A percentile compares a stretch with the other conserved stretches of the same genome.
Conservation (phyloP, 2,888 invertebrate genomes). For the Villa cingulata region DNA sequence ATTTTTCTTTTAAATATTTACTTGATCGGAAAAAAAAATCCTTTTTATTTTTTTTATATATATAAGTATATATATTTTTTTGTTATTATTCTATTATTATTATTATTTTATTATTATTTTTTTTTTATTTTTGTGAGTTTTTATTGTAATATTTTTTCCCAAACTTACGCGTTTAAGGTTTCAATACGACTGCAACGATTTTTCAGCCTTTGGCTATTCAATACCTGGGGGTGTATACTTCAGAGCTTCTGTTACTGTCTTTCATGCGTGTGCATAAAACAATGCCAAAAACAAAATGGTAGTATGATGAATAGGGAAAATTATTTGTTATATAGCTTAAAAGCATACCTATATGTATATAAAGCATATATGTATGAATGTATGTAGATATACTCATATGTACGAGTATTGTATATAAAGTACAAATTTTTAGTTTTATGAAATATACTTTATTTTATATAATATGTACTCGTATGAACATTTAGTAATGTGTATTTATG, state of each 20-base stretch:
- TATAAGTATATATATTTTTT: constrained; percentile 1
- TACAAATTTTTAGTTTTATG: not conserved
- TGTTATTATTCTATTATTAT: constrained; percentile 4
- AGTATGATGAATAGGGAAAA: not conserved
- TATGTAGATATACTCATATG: no score
- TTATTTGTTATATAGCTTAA: constrained; percentile 6
- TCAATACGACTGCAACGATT: constrained; percentile 34
- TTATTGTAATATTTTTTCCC: constrained; percentile 21
- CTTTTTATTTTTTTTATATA: not conserved
- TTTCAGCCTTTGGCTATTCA: constrained; percentile 37
- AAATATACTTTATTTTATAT: not conserved
- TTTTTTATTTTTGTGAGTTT: no score
- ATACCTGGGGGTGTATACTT: constrained; percentile 37
- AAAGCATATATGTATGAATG: constrained; percentile 1
- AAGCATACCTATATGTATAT: constrained; percentile 6
- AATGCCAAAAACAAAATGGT: constrained; percentile 4
- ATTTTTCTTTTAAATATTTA: no score
- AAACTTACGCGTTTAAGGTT: constrained; percentile 34
- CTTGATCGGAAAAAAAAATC: no score
- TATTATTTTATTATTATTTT: not conserved
- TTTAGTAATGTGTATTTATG: no score
- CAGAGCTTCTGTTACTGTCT: constrained; percentile 22
- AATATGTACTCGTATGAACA: no score
- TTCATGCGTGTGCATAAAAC: constrained; percentile 19
- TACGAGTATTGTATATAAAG: not conserved